A percentile compares a stretch with the other conserved stretches of the same genome.
Conservation (phyloP, 2,888 invertebrate species). For the Chrysodeixis includens region DNA sequence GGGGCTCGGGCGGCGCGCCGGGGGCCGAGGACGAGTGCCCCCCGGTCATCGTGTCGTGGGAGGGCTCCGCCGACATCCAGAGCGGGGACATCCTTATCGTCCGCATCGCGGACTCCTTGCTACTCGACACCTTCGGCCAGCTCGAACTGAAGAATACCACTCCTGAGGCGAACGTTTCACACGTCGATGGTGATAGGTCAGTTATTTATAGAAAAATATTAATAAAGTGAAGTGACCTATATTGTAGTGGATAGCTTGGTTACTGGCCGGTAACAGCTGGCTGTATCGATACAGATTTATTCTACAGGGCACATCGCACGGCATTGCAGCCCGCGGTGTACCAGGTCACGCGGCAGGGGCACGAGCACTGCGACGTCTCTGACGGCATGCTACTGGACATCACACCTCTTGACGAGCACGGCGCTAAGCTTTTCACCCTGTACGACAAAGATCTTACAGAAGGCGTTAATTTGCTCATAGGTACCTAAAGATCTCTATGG, state of each 20-base stretch:
- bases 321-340: slow-evolving; percentile 90
- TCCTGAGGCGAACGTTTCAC: slow-evolving; percentile 69
- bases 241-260: slow-evolving; percentile 25
- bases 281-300: slow-evolving; percentile 42
- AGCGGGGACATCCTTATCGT: slow-evolving; percentile 92
- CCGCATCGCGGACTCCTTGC: slow-evolving; percentile 91
- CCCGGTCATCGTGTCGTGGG: slow-evolving; percentile 90
- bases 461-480: slow-evolving; percentile 92
- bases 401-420: slow-evolving; percentile 91
- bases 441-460: slow-evolving; percentile 93
- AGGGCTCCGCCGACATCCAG: slow-evolving; percentile 91
- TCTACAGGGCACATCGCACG: slow-evolving; percentile 87
- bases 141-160: slow-evolving; percentile 71
- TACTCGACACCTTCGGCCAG: slow-evolving; percentile 78
- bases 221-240: slow-evolving; percentile 37
- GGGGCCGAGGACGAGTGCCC: slow-evolving; percentile 85
- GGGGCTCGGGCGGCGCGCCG: slow-evolving; percentile 55
- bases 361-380: slow-evolving; percentile 92
- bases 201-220: slow-evolving; percentile 48
- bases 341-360: slow-evolving; percentile 92
- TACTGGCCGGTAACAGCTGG: slow-evolving; percentile 44
- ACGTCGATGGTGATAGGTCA: slow-evolving; percentile 75
- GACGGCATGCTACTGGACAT: slow-evolving; percentile 92
- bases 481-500: slow-evolving; percentile 69
- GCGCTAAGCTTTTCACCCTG: slow-evolving; percentile 91